phyloP scores from a whole-genome alignment of 2,113 vertebrate genomes.

The Silurus glanis region DNA sequence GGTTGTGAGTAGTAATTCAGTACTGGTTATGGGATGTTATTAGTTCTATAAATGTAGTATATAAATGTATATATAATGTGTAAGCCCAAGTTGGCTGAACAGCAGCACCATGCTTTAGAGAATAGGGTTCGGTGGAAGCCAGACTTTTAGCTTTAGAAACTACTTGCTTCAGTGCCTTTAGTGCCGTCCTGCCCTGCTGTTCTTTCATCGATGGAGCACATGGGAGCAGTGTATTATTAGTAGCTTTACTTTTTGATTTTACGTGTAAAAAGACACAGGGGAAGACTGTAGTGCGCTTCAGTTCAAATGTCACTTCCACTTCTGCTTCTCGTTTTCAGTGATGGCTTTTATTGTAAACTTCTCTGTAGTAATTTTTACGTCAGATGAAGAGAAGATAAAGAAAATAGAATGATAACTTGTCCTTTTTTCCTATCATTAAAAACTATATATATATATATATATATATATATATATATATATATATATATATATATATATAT shows the following conservation, averaged over 20 bases:
- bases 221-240: neutral
- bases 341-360: neutral
- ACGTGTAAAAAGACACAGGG: neutral
- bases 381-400: neutral
- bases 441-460: too few relatives aligned
- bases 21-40: neutral
- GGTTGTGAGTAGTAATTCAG: neutral
- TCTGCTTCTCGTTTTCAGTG: slow-evolving; percentile 19
- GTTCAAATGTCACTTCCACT: slow-evolving; percentile 26
- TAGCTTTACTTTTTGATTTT: neutral
- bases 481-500: too few relatives aligned
- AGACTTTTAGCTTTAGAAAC: neutral
- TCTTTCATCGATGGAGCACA: neutral
- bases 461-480: too few relatives aligned
- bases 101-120: neutral
- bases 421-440: too few relatives aligned
- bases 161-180: neutral
- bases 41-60: neutral
- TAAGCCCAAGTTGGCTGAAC: neutral
- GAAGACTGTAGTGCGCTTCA: neutral
- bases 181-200: neutral
- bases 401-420: neutral
- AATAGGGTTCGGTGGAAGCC: neutral
- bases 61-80: neutral
- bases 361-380: neutral